phyloP scores from a whole-genome alignment of 1,140 invertebrate genomes.

The Bombus sibiricus region DNA sequence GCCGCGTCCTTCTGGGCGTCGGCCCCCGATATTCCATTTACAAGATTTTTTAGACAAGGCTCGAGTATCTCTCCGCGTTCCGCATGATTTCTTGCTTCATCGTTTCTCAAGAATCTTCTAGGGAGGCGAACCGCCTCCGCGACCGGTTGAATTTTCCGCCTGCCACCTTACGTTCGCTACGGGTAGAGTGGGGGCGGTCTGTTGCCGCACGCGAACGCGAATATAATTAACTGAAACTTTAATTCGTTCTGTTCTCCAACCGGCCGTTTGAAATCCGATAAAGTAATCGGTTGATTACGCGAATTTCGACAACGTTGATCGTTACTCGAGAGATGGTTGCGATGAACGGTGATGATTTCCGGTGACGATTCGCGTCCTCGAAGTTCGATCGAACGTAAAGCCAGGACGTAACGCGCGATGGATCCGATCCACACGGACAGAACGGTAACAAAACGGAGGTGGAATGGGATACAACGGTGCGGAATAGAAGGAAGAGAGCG shows the following conservation, averaged over 20 bases:
- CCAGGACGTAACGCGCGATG: neutral
- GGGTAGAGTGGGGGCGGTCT: neutral
- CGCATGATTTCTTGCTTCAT: neutral
- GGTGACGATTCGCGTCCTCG: neutral
- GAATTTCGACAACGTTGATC: conserved; percentile 13
- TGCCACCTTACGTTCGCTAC: neutral
- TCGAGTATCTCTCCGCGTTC: neutral
- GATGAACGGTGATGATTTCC: neutral
- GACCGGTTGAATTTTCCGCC: conserved; percentile 22
- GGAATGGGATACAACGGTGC: neutral
- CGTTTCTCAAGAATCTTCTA: neutral
- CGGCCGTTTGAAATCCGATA: neutral
- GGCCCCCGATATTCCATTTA: conserved; percentile 56
- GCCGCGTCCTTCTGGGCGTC: conserved; percentile 71
- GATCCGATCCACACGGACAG: neutral
- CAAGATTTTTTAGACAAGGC: conserved; percentile 47
- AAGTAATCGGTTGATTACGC: conserved; percentile 18
- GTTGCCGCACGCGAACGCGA: conserved; percentile 22
- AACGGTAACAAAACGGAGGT: neutral
- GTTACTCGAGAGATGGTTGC: neutral
- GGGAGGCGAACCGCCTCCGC: neutral
- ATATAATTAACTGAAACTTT: conserved; percentile 43
- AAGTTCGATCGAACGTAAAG: neutral
- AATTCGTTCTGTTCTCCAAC: conserved; percentile 23
- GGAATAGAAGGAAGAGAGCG: neutral